Base-by-base conservation (phyloP, 2,888 invertebrate genomes). In the Mythimna impura region DNA sequence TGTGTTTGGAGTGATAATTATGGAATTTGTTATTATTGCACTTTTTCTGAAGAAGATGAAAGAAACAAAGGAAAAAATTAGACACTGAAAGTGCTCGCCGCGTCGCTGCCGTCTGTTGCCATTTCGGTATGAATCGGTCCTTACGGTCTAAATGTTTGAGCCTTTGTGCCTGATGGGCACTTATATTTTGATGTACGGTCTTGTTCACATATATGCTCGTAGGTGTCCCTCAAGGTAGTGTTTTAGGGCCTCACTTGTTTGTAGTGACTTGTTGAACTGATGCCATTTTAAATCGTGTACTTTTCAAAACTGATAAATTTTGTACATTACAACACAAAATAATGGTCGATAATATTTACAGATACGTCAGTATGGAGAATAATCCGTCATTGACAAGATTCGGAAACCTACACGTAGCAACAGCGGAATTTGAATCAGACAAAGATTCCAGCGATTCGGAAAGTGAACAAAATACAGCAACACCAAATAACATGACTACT, bases 341-440 rank as follows among this genome's bases (percentile, higher is more conserved):
- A 60, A 60, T 3, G 3, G 12, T n/a, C 6, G 1, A 8, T 47
- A 40, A 2, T 12, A 36, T 55, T 70, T 83, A 36, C 83, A 82
- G 82, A 61, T 82, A 63, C 58, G 83, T 77, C n/a, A 57, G 12
- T 12, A 69, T 77, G 73, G 76, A 83, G 43, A 22, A 47, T 1
- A 7, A 52, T n/a, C 3, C 9, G 10, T 20, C 20, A 50, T 1
- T 17, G 3, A 4, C 2, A 22, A 17, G 2, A 6, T 0, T 8
- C 20, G 6, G 0, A n/a, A 25, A 9, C 9, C 1, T 8, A 34
- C 20, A 17, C 8, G 36, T n/a, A 14, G 22, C 10, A 25, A 58
- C n/a, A 12, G 62, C 58, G 22, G 40, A 36, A 58, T 50, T 76
- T 43, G 47, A 71, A 47, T 17, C 47, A 8, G 62, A 36, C 8